Evolutionary conservation across 2,888 invertebrate genomes (phyloP).

Genomic region (Drosophila lutescens): DNA sequence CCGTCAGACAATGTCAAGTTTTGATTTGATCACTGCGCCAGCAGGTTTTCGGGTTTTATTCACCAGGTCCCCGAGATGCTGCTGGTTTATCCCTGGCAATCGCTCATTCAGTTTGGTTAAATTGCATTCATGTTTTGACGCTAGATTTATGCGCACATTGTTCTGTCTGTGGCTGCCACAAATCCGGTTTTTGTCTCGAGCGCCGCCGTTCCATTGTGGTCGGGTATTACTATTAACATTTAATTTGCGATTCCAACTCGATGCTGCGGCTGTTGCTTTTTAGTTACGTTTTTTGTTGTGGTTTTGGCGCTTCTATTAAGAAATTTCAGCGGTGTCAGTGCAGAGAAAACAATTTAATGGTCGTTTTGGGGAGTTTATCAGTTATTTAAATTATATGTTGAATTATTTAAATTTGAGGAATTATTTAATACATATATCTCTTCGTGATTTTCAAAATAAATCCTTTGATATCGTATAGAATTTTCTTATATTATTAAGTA

Average conservation of each 20-base stretch:
- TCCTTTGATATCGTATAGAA: too few relatives aligned
- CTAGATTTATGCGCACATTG: conserved; percentile 77
- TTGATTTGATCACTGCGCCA: conserved; percentile 63
- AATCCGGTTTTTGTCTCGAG: conserved; percentile 67
- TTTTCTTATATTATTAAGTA: too few relatives aligned
- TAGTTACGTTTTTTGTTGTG: conserved; percentile 31
- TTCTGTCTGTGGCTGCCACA: conserved; percentile 63
- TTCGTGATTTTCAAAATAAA: too few relatives aligned
- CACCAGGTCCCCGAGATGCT: conserved; percentile 4
- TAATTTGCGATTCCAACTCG: conserved; percentile 49
- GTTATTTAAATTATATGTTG: not conserved
- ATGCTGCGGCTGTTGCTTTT: conserved; percentile 26
- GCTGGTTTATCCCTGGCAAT: conserved; percentile 66
- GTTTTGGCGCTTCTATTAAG: conserved; percentile 73
- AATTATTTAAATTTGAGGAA: too few relatives aligned
- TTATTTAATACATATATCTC: too few relatives aligned
- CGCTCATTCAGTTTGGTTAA: conserved; percentile 66
- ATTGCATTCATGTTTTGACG: conserved; percentile 66
- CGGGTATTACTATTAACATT: conserved; percentile 60
- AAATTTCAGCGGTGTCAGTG: conserved; percentile 57
- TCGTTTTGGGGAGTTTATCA: not conserved
- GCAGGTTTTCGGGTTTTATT: conserved; percentile 34
- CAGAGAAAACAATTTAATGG: conserved; percentile 8
- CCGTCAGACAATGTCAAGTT: conserved; percentile 70
- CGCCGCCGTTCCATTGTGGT: conserved; percentile 51